Evolutionary conservation across 2,888 invertebrate genomes (phyloP).

Genomic region (Luperina nickerlii): DNA sequence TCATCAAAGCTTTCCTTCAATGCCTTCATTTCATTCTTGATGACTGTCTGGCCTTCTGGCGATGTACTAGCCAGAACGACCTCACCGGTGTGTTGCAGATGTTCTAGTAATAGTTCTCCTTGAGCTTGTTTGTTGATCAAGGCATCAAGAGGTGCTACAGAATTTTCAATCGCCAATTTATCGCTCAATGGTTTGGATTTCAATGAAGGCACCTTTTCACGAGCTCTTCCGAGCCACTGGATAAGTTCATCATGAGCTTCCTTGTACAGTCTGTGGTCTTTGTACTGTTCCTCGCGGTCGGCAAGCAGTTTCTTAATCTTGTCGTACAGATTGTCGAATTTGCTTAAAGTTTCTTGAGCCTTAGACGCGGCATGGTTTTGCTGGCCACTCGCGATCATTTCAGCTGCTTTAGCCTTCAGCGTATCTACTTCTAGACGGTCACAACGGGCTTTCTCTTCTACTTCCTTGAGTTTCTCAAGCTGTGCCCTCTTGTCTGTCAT

Average conservation of each 20-base stretch:
- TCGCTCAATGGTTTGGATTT: conserved; percentile 96
- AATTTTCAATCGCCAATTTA: conserved; percentile 96
- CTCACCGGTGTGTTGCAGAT: conserved; percentile 96
- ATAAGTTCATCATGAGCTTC: conserved; percentile 97
- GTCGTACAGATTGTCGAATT: conserved; percentile 94
- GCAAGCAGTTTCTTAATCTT: conserved; percentile 94
- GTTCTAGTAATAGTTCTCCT: conserved; percentile 96
- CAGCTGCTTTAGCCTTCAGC: conserved; percentile 95
- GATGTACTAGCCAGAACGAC: conserved; percentile 96
- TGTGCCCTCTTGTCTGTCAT: conserved; percentile 96
- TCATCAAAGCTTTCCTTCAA: conserved; percentile 95
- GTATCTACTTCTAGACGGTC: conserved; percentile 97
- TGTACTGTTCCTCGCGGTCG: conserved; percentile 96
- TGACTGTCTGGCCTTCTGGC: conserved; percentile 93
- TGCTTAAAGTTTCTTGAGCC: conserved; percentile 95
- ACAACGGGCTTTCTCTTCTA: conserved; percentile 96
- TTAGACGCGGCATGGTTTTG: conserved; percentile 95
- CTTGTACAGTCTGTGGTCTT: conserved; percentile 96
- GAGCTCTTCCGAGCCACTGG: conserved; percentile 96
- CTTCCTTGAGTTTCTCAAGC: conserved; percentile 95
- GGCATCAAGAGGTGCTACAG: conserved; percentile 96
- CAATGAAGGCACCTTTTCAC: conserved; percentile 96
- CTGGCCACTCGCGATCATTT: conserved; percentile 96
- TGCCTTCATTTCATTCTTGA: conserved; percentile 96
- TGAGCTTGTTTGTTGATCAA: conserved; percentile 97